Evolutionary conservation across 92 coral and sea anemone species (phyloP).

Genomic region (Parazoanthus atlanticus): DNA sequence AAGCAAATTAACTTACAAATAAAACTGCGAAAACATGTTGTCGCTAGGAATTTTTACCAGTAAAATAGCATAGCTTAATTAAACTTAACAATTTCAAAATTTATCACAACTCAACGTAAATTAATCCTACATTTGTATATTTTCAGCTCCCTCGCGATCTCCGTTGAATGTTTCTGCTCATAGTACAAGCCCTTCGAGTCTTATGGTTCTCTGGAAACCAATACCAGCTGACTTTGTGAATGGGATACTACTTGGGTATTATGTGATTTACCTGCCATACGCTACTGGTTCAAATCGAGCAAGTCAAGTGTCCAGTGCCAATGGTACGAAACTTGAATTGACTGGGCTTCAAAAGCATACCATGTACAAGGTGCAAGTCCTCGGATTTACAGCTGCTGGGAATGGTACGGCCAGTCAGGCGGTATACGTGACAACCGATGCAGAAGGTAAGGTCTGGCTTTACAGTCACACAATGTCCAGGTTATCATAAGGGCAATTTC

Average conservation of each 20-base stretch:
- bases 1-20: too few relatives aligned
- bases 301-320: background rate
- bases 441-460: background rate
- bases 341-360: background rate
- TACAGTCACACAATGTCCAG: too few relatives aligned
- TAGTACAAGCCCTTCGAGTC: background rate
- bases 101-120: background rate
- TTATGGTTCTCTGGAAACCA: background rate
- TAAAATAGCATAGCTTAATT: too few relatives aligned
- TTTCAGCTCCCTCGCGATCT: background rate
- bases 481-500: too few relatives aligned
- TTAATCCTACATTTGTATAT: background rate
- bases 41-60: too few relatives aligned
- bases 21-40: too few relatives aligned
- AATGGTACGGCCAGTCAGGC: background rate
- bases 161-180: background rate
- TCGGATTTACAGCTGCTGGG: background rate
- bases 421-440: background rate
- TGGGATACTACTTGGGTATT: background rate
- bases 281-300: background rate
- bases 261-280: background rate
- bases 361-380: background rate
- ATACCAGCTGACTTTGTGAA: background rate
- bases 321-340: background rate
- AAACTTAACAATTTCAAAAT: too few relatives aligned